Base-by-base conservation (phyloP, 53 echinoderm and acorn worm genomes). In the Henricia sp. region DNA sequence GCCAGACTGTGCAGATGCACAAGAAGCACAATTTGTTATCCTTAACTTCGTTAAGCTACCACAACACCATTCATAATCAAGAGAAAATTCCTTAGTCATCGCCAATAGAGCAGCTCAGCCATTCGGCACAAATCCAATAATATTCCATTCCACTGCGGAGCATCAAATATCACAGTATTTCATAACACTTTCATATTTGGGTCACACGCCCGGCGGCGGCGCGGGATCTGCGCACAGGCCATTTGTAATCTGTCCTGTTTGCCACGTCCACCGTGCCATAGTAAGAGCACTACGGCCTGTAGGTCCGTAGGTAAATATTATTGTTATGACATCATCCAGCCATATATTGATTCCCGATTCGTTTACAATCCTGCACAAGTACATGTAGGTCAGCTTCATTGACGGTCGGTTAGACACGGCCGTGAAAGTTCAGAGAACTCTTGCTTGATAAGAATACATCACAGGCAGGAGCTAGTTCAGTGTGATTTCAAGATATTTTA, bases 121-220 rank as follows among this genome's bases (percentile, higher is more conserved):
- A 50, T 50, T 64, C 80, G 48, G 63, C 62, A 62, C 63, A 80
- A 80, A 80, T 80, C 64, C 62, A 80, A 80, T 80, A 80, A 70
- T 20, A 28, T 43, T 44, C 70, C 38, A 16, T 64, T 64, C 64
- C 1, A 19, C 62, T 12, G 28, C 16, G 21, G 63, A 19, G 76
- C 63, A 80, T 80, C 80, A 80, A 40, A 80, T 80, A 80, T 62
- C 80, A 35, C 63, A 80, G 33, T 35, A 64, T 80, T 80, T 80
- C 80, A 63, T 43, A 33, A 20, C 34, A 19, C 50, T 16, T 48
- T 77, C 41, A 58, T 80, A 80, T 80, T 46, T 80, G 63, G 80
- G 80, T 64, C 80, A 80, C 20, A 80, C 48, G 32, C 34, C 80
- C 64, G 3, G 13, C 37, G 80, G 80, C n/a, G n/a, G 65, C 35